Evolutionary conservation across 2,113 vertebrate genomes (phyloP).

Genomic region (Emydocephalus ijimae): DNA sequence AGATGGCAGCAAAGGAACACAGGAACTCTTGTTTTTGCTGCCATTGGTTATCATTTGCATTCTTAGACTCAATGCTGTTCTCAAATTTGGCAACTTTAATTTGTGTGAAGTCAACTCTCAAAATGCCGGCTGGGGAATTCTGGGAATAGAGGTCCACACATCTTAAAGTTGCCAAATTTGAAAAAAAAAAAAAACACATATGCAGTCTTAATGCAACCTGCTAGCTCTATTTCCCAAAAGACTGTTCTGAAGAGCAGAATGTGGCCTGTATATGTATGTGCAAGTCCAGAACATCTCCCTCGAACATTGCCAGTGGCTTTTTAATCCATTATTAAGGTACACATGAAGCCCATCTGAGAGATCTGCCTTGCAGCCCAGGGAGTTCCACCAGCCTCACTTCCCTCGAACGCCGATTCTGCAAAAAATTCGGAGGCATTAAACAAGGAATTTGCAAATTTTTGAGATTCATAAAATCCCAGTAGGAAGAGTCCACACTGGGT

Average conservation of each 20-base stretch:
- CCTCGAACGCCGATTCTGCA: background rate
- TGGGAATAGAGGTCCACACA: background rate
- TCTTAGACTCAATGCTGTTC: background rate
- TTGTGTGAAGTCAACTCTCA: background rate
- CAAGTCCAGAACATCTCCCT: background rate
- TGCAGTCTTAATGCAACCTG: background rate
- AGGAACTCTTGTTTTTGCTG: background rate
- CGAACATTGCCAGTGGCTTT: background rate
- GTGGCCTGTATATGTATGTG: background rate
- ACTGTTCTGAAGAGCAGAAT: background rate
- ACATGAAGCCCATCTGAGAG: background rate
- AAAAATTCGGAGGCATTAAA: background rate
- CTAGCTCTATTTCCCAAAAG: background rate
- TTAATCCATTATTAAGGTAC: background rate
- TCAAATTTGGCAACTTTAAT: background rate
- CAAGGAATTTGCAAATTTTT: background rate
- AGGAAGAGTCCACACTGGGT: background rate
- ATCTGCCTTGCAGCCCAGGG: background rate
- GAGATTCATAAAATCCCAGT: background rate
- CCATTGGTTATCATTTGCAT: background rate
- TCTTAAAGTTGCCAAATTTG: background rate
- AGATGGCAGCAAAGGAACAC: background rate
- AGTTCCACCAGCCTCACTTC: background rate
- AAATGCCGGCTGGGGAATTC: background rate
- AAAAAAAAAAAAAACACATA: no score